Percentiles rank a stretch among this genome's conserved stretches.
These are phyloP conservation scores for Manacus vitellinus DNA, from an alignment of 2,113 vertebrate species.

Conservation along the genomic window DNA sequence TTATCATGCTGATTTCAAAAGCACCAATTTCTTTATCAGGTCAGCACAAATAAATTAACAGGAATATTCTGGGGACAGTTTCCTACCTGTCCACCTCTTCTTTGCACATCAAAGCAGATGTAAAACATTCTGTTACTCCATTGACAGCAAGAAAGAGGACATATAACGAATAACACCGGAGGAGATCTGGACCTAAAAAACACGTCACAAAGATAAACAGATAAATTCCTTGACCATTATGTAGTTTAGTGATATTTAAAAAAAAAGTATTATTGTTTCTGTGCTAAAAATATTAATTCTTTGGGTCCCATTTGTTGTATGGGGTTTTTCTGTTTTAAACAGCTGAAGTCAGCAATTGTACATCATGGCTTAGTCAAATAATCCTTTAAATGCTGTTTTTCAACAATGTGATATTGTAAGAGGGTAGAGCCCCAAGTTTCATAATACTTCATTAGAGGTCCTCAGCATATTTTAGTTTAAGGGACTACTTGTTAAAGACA, in stretches of 20 bases:
- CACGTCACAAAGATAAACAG: not conserved
- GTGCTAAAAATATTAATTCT: not conserved
- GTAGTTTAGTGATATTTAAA: not conserved
- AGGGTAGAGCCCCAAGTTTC: not conserved
- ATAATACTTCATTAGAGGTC: not conserved
- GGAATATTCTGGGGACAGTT: not conserved
- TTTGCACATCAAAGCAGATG: conserved; percentile 93
- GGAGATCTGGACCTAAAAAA: conserved; percentile 84
- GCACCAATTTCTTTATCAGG: not conserved
- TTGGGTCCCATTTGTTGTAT: not conserved
- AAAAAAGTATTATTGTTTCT: not conserved
- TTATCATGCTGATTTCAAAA: not conserved
- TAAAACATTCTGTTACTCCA: conserved; percentile 94
- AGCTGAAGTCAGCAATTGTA: not conserved
- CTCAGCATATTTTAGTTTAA: not conserved
- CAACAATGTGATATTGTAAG: not conserved
- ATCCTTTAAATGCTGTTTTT: not conserved
- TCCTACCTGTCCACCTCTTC: conserved; percentile 92
- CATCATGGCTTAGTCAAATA: not conserved
- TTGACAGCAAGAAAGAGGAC: conserved; percentile 93
- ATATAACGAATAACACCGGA: conserved; percentile 88
- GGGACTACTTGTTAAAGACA: not conserved
- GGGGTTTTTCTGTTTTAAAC: not conserved
- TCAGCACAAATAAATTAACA: not conserved
- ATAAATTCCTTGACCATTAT: not conserved